Percentiles rank a stretch among this genome's conserved stretches.
phyloP scores from a whole-genome alignment of 2,113 vertebrate species.

The Junco hyemalis region DNA sequence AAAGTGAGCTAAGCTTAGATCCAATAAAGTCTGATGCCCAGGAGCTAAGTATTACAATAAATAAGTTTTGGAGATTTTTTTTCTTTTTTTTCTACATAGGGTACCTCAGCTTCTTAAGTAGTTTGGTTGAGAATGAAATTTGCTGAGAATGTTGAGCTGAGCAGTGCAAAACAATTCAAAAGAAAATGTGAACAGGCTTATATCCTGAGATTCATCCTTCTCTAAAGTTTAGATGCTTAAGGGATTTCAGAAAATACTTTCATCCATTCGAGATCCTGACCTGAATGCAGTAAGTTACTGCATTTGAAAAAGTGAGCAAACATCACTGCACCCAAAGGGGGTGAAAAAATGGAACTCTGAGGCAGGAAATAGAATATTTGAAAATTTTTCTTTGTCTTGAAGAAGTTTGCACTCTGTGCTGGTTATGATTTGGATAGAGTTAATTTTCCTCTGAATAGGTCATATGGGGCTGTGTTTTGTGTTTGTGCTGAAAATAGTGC shows the following conservation, averaged over 20 bases:
- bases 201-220: not conserved
- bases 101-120: not conserved
- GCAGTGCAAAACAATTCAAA: not conserved
- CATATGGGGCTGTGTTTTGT: not conserved
- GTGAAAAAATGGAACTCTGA: not conserved
- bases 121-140: not conserved
- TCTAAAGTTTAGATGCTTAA: not conserved
- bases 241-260: not conserved
- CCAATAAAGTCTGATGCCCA: not conserved
- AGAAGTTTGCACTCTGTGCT: not conserved
- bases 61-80: not conserved
- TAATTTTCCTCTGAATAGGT: not conserved
- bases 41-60: not conserved
- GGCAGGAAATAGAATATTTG: not conserved
- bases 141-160: not conserved
- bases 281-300: not conserved
- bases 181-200: not conserved
- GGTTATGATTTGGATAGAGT: not conserved
- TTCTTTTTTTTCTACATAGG: not conserved
- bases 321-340: not conserved
- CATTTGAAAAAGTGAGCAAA: not conserved
- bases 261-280: not conserved
- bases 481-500: not conserved
- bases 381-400: not conserved
- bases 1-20: not conserved